Evolutionary conservation across 2,797 vertebrate species (phyloP), one percentile per base, ranked within the genome.

Genomic region (Streptopelia turtur): DNA sequence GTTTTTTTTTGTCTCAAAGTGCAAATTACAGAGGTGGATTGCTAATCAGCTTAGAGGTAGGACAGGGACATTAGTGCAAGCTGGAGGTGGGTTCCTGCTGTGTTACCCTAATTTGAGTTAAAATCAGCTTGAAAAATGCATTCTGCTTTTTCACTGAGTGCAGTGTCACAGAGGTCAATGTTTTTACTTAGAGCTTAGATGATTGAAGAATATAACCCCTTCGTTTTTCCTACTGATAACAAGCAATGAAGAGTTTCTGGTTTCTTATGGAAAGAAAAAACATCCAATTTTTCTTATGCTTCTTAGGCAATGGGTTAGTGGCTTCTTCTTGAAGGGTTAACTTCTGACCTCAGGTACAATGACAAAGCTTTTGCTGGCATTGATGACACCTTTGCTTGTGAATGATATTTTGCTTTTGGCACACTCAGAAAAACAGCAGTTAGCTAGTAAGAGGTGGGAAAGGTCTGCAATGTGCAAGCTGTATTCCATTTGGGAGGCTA

Each of bases 11-110:
- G 15, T 35, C 22, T 85, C 30, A 50, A 55, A 89, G 23, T 50
- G 50, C 41, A 75, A 56, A 80, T 80, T 79, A 70, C 7, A 52
- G 27, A 68, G 37, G 64, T 86, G 72, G 86, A 88, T 68, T 93
- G 23, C 41, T 75, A 64, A 91, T 45, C 37, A 81, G 21, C 31
- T 78, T 55, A 65, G 57, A 78, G 57, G 22, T 47, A 55, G 60
- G 49, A 52, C 11, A 59, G 53, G 57, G 9, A 50, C 24, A 59
- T 87, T 52, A 68, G 17, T 39, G 18, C 41, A 65, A 71, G 11
- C 39, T 47, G 21, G 25, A 81, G 69, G 15, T 85, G 64, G 10
- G 8, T 50, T 89, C 49, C 53, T 77, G 53, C 49, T 91, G 81
- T 2, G 25, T 57, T 63, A 37, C 8, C 16, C 18, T 47, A 41